Conservation (phyloP, 2,113 vertebrate species). For the Pygoscelis adeliae region DNA sequence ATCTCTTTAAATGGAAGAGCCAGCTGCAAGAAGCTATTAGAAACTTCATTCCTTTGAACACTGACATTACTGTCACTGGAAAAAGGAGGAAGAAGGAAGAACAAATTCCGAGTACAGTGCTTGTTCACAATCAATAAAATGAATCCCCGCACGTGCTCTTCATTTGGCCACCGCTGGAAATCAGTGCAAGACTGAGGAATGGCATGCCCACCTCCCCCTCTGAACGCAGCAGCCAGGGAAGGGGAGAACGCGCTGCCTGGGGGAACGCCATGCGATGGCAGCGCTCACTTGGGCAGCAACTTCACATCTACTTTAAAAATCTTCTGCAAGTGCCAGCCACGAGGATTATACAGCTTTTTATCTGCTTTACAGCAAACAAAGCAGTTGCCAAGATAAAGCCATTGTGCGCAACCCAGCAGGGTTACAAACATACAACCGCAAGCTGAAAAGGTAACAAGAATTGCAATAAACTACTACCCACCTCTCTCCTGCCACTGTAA, state of each 20-base stretch:
- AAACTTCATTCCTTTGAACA: background rate
- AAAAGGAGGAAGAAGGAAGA: background rate
- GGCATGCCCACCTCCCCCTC: background rate
- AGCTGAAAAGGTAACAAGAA: background rate
- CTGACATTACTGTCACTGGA: background rate
- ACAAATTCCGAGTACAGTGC: background rate
- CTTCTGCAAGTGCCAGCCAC: background rate
- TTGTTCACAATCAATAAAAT: background rate
- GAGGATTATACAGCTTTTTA: slow-evolving; percentile 21
- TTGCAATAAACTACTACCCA: background rate
- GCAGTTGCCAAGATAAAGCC: slow-evolving; percentile 55
- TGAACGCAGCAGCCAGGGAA: background rate
- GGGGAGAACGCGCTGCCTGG: background rate
- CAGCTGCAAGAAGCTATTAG: background rate
- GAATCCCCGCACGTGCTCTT: accelerated
- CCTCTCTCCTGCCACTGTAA: background rate
- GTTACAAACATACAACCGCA: background rate
- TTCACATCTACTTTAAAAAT: background rate
- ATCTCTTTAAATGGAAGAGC: background rate
- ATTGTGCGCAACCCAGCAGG: background rate
- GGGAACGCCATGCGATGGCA: background rate
- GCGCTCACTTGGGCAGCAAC: background rate
- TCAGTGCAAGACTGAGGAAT: background rate
- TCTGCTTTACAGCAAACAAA: slow-evolving; percentile 42
- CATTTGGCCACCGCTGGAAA: background rate